Conservation (phyloP, 1,140 invertebrate genomes). For the Copidosoma floridanum region DNA sequence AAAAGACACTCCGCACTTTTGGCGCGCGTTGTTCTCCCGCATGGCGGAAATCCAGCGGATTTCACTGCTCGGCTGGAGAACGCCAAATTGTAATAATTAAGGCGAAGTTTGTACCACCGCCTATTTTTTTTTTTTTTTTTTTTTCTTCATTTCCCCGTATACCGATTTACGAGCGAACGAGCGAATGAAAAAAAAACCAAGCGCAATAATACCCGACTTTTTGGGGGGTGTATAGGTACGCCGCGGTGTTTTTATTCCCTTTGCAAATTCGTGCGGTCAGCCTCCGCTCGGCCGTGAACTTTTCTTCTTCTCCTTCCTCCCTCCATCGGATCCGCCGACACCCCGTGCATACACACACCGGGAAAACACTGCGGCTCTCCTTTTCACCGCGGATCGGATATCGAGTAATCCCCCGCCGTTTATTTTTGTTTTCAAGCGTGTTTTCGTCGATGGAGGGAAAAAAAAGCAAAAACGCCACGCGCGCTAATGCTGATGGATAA, state of each 20-base stretch:
- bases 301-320: neutral
- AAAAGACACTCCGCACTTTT: conserved; percentile 1
- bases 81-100: conserved; percentile 36
- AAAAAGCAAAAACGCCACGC: too few relatives aligned
- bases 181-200: too few relatives aligned
- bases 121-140: neutral
- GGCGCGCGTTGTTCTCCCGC: neutral
- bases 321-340: conserved; percentile 1
- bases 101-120: conserved; percentile 28
- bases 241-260: too few relatives aligned
- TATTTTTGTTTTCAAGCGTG: too few relatives aligned
- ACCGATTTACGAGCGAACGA: too few relatives aligned
- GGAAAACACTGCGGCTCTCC: too few relatives aligned
- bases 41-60: conserved; percentile 24
- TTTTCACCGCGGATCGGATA: too few relatives aligned
- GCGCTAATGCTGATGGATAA: too few relatives aligned
- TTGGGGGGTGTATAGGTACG: too few relatives aligned
- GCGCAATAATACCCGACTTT: neutral
- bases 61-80: conserved; percentile 8
- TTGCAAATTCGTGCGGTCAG: neutral
- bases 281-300: neutral
- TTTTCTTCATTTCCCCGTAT: neutral
- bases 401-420: too few relatives aligned
- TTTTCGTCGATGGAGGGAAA: too few relatives aligned
- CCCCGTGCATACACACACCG: neutral